Conservation (phyloP, 2,888 invertebrate genomes). For the Caradrina kadenii region DNA sequence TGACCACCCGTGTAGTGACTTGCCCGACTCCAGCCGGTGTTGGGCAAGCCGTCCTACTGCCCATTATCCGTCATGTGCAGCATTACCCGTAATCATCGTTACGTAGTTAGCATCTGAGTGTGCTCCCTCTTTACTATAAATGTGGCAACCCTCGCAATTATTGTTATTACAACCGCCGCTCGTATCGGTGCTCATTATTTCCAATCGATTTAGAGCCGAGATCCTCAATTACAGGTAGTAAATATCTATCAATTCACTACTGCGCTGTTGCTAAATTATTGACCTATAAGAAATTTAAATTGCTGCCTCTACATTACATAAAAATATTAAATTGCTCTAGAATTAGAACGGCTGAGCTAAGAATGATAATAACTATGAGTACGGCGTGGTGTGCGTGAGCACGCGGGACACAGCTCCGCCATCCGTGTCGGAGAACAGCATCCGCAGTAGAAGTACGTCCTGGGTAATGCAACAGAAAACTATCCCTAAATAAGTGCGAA, state of each 20-base stretch:
- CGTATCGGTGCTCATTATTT: constrained; percentile 20
- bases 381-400: too few relatives aligned
- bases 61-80: constrained; percentile 33
- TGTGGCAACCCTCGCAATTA: constrained; percentile 18
- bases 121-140: neutral
- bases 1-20: too few relatives aligned
- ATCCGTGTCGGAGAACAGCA: too few relatives aligned
- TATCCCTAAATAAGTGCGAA: too few relatives aligned
- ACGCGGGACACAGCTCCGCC: too few relatives aligned
- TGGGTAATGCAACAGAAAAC: too few relatives aligned
- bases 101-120: constrained; percentile 2
- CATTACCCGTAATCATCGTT: constrained; percentile 31
- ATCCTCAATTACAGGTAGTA: constrained; percentile 34
- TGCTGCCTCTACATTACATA: neutral
- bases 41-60: neutral
- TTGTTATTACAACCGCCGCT: constrained; percentile 3
- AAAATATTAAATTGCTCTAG: neutral
- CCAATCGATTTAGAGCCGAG: constrained; percentile 36
- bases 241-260: constrained; percentile 33
- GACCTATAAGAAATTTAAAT: neutral
- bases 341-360: neutral
- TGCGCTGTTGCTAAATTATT: constrained; percentile 6
- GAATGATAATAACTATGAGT: neutral
- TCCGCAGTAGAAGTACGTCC: too few relatives aligned
- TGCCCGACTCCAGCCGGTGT: too few relatives aligned